Conservation (phyloP, 2,113 vertebrate species). For the Larimichthys polyactis region DNA sequence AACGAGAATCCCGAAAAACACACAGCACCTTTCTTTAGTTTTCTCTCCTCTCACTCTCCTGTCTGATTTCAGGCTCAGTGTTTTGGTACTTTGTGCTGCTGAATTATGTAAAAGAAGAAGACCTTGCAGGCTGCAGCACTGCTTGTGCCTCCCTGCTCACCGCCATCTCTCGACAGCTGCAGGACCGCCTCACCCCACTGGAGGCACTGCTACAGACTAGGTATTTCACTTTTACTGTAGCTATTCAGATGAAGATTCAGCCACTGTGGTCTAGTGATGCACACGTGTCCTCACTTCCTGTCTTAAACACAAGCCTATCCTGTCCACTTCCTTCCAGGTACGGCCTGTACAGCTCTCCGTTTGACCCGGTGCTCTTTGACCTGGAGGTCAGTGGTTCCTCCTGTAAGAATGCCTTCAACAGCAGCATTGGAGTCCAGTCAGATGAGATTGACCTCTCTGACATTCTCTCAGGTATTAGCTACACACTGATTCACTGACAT, state of each 20-base stretch:
- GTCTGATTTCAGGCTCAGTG: slow-evolving; percentile 89
- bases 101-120: slow-evolving; percentile 99
- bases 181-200: slow-evolving; percentile 95
- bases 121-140: slow-evolving; percentile 95
- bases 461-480: slow-evolving; percentile 92
- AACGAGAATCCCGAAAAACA: background rate
- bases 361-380: slow-evolving; percentile 99
- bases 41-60: background rate
- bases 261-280: background rate
- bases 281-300: background rate
- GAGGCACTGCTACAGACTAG: slow-evolving; percentile 97
- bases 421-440: slow-evolving; percentile 94
- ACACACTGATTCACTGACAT: background rate
- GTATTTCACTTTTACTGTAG: slow-evolving; percentile 68
- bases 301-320: background rate
- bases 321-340: slow-evolving; percentile 85
- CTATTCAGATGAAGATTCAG: background rate
- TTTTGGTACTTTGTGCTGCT: slow-evolving; percentile 99
- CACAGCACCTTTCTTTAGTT: background rate
- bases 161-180: slow-evolving; percentile 93
- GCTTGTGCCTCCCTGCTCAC: slow-evolving; percentile 94
- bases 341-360: slow-evolving; percentile 97
- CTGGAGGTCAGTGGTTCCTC: slow-evolving; percentile 98
- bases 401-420: slow-evolving; percentile 96
- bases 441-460: slow-evolving; percentile 99